Conservation (phyloP, 2,113 vertebrate species). For the Tragelaphus buxtoni region DNA sequence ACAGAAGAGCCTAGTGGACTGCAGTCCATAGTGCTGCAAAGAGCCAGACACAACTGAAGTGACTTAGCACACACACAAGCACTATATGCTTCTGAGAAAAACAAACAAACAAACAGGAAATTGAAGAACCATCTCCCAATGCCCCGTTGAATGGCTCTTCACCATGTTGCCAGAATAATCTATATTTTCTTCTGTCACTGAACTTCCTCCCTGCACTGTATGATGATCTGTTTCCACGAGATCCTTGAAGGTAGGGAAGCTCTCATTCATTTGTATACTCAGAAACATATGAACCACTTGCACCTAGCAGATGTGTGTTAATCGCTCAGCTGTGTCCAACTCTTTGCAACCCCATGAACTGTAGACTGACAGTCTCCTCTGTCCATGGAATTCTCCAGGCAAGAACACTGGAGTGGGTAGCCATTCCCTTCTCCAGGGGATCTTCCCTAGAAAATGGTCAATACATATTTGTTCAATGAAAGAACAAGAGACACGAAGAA, state of each 20-base stretch:
- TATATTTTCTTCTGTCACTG: neutral
- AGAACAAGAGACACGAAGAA: neutral
- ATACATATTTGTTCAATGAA: neutral
- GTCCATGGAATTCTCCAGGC: neutral
- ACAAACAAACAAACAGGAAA: neutral
- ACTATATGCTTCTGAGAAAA: neutral
- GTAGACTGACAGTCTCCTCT: neutral
- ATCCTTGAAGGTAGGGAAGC: neutral
- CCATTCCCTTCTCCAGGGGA: neutral
- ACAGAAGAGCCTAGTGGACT: neutral
- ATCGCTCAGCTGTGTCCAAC: accelerated
- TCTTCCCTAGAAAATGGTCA: neutral
- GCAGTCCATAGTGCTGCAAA: neutral
- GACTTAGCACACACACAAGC: neutral
- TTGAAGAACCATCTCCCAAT: neutral
- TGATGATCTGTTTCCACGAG: neutral
- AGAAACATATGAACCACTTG: neutral
- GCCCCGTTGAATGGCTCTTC: no score
- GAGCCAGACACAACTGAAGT: neutral
- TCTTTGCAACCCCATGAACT: neutral
- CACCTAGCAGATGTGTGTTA: neutral
- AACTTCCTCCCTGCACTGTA: neutral
- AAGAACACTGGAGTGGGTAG: neutral
- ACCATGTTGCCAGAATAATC: neutral
- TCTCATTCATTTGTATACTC: neutral